Conservation (phyloP, 1,140 invertebrate genomes). For the Andrena cerasifolii region DNA sequence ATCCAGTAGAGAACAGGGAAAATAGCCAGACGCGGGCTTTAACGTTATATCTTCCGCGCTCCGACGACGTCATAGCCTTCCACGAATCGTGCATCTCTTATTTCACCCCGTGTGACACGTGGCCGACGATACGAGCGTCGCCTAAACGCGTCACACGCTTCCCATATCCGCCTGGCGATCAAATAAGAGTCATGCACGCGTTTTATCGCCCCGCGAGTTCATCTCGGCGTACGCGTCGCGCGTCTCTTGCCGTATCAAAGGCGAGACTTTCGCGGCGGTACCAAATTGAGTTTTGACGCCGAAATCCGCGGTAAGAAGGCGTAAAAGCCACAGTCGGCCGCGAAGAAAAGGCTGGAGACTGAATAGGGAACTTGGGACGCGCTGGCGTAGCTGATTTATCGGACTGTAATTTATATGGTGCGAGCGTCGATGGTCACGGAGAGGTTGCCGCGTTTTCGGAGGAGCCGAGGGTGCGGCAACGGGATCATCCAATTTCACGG, state of each 20-base stretch:
- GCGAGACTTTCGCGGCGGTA: constrained; percentile 9
- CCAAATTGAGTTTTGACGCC: constrained; percentile 50
- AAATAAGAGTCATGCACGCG: not conserved
- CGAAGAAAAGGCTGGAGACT: constrained; percentile 32
- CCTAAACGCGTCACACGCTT: not conserved
- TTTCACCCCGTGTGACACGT: too few species aligned
- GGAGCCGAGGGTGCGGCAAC: constrained; percentile 15
- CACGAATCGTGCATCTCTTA: too few species aligned
- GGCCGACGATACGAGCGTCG: not conserved
- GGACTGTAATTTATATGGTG: constrained; percentile 60
- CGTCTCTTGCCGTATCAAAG: constrained; percentile 15
- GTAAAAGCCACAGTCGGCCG: not conserved
- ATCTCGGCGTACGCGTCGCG: not conserved
- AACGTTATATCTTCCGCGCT: too few species aligned
- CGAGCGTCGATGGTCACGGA: constrained; percentile 44
- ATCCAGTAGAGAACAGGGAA: too few species aligned
- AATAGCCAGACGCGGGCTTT: too few species aligned
- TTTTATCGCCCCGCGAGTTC: constrained; percentile 20
- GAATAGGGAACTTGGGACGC: constrained; percentile 24
- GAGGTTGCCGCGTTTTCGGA: constrained; percentile 42
- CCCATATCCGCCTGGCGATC: constrained; percentile 13
- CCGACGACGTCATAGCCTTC: too few species aligned
- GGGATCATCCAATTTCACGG: constrained; percentile 68
- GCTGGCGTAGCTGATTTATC: constrained; percentile 59
- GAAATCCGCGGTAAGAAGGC: not conserved